Evolutionary conservation across 2,113 vertebrate genomes (phyloP), one percentile per base, ranked within the genome.

Genomic region (Heloderma charlesbogerti): DNA sequence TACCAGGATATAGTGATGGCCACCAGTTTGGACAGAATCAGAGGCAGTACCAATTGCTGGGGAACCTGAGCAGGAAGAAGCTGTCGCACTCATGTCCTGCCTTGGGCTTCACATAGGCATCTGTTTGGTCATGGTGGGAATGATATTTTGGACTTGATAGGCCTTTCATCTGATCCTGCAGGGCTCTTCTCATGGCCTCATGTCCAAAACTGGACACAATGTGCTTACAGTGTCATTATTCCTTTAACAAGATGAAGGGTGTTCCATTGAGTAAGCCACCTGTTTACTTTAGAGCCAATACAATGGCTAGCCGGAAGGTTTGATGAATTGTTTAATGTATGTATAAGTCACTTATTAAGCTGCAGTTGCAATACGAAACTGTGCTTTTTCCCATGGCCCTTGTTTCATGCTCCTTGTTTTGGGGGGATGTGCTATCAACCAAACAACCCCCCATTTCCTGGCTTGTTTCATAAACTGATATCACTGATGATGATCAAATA

Each of bases 271-370:
- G 60, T 83, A 22, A 25, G 40, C 81, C 20, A 0, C 27, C 9
- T 25, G 57, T 80, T 69, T 60, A 31, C 77, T 79, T 66, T 80
- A 6, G 40, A 93, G 91, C n/a, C 88, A 74, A 29, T 67, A 43
- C 54, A 45, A 92, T 94, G 89, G 72, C 83, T 77, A 43, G 86
- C 74, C 81, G 25, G 77, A 20, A 1, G 1, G 63, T 29, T 27
- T 67, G 22, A 81, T n/a, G 25, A 86, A 90, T 79, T 72, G 22
- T 92, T 90, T 85, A 92, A 94, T 94, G 83, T 91, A 51, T 27
- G 8, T 82, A 95, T 93, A 94, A 95, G 95, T 92, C 92, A 96
- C 93, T 96, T 91, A 94, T 96, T 95, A 96, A 96, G 95, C 92
- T 75, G 83, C 2, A 16, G 91, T 90, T 86, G 89, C 89, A 92